Evolutionary conservation across 2,888 invertebrate species (phyloP), one percentile per base, ranked within the genome.

Genomic region (Apamea anceps): DNA sequence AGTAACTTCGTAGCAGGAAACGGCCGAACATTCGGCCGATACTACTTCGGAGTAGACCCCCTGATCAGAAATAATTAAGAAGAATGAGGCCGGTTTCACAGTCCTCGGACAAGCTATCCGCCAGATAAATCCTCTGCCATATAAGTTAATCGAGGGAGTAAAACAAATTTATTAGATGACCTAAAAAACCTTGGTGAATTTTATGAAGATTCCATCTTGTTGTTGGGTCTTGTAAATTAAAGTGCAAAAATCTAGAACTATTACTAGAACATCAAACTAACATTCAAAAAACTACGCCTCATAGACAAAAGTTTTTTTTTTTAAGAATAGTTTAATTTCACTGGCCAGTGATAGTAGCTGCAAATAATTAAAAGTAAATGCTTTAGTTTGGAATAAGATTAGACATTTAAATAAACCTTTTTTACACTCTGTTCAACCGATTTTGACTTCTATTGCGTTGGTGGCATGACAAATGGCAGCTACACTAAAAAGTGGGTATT

Each of bases 361-460:
- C 68, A 57, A 70, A 51, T 0, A n/a, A 70, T 37, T 68, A 32
- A 70, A 65, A 76, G 68, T 81, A 84, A 85, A 86, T 86, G 87
- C 86, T 73, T 79, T 54, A 74, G 48, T 42, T 42, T 42, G 42
- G 42, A 42, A 42, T 7, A 42, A 42, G 42, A 42, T 42, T 42
- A 42, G 7, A 42, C 42, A 42, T 42, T 42, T 7, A 42, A 42
- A 42, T 7, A 42, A 42, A 42, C 42, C 6, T 42, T 42, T 42
- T 42, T 42, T 42, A 42, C 42, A 42, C 7, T 42, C 7, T 4
- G 7, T 7, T 42, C 42, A 42, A 7, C 42, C 42, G 42, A 42
- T 42, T 42, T 42, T 42, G 42, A 42, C 42, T 42, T 42, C 42
- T 42, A 42, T 42, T 42, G 6, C 42, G 42, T 42, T 42, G 42